Base-by-base conservation (phyloP, 2,888 invertebrate species). In the Amphiduros pacificus region DNA sequence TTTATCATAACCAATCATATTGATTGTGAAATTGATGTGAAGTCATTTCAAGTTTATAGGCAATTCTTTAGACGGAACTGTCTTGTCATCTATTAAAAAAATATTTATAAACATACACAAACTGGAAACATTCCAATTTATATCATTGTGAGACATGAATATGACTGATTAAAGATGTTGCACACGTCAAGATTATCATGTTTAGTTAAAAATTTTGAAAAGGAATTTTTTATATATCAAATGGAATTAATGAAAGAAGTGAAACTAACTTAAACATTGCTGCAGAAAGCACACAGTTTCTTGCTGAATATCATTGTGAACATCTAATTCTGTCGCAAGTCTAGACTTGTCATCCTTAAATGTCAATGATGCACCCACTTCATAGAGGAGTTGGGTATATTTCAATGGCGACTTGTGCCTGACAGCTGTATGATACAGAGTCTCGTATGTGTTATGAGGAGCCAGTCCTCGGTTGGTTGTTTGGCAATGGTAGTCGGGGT, bases 401-500 rank as follows among this genome's bases (percentile, higher is more conserved):
- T 53, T 54, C 36, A 58, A 36, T 5, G 44, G 36, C 22, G 58
- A 56, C 17, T 63, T 64, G 55, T 64, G 62, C 14, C 55, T 50
- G 27, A 66, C 57, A 2, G 61, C 62, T 4, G 61, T 32, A 26
- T 68, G 66, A 49, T 62, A 68, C 48, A 68, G 59, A n/a, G 64
- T 66, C 52, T 56, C 55, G 29, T 27, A 50, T 29, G 22, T 48
- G 1, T 52, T 36, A 11, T 40, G 36, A 2, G 24, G 24, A 26
- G 56, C 5, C 17, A 28, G 4, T 22, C 17, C 6, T 32, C 26
- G 26, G 6, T 28, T 14, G 4, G 26, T 17, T 24, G 20, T 51
- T n/a, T n/a, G 26, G 11, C 14, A 24, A 29, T 55, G 44, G 11
- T 20, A n/a, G 28, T 59, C 53, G 22, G 67, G 64, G 59, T 57